Conservation (phyloP, 2,888 invertebrate genomes). For the Napeogenes sylphis region DNA sequence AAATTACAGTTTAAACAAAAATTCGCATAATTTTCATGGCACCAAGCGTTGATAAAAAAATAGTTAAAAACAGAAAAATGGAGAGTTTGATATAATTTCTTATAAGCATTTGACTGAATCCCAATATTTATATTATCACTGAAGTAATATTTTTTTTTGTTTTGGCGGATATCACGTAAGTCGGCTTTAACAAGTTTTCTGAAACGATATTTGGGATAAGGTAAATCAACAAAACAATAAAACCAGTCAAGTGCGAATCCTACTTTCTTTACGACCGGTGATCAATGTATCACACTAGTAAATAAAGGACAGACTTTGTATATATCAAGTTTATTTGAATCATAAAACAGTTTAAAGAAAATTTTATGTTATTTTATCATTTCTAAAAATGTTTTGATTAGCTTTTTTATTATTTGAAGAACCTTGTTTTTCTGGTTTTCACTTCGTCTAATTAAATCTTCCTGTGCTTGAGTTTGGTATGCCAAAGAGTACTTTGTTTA, state of each 20-base stretch:
- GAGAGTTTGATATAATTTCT: too few relatives aligned
- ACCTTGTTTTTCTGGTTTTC: constrained; percentile 1
- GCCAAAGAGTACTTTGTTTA: neutral
- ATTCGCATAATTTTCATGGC: too few relatives aligned
- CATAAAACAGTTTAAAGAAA: neutral
- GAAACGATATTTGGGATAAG: neutral
- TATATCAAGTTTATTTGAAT: neutral
- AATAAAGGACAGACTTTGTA: neutral
- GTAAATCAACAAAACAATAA: constrained; percentile 6
- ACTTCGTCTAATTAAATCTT: constrained; percentile 5
- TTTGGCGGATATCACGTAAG: neutral
- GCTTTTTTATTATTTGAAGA: neutral
- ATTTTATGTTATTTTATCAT: too few relatives aligned
- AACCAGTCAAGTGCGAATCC: constrained; percentile 4
- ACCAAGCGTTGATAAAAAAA: too few relatives aligned
- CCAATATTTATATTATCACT: too few relatives aligned
- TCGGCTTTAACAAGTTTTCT: neutral
- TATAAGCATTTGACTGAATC: too few relatives aligned
- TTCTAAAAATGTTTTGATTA: neutral
- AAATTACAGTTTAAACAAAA: neutral
- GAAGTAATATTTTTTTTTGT: neutral
- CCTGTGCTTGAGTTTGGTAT: neutral
- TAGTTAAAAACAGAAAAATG: too few relatives aligned
- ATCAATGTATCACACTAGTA: constrained; percentile 1
- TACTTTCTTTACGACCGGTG: neutral